Percentiles rank a stretch among this genome's conserved stretches.
Evolutionary conservation across 2,113 vertebrate genomes (phyloP).

Genomic region (Albula glossodonta): DNA sequence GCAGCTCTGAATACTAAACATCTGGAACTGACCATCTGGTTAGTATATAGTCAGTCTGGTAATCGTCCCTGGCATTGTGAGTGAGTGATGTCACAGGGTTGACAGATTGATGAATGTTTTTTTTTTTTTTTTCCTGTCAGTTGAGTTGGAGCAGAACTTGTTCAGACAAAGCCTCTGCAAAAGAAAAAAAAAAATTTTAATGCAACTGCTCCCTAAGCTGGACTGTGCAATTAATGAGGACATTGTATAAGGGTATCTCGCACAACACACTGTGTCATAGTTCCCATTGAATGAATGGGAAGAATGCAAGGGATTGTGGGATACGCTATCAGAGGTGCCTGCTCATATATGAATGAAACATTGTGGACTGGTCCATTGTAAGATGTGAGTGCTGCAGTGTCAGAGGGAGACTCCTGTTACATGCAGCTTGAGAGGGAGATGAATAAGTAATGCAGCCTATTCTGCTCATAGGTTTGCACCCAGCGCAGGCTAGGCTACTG

Average conservation of each 20-base stretch:
- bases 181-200: not conserved
- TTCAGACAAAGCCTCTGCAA: not conserved
- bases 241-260: not conserved
- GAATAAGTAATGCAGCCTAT: conserved; percentile 55
- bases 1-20: too few relatives aligned
- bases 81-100: not conserved
- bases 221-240: not conserved
- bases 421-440: conserved; percentile 45
- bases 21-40: too few relatives aligned
- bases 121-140: not conserved
- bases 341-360: conserved; percentile 28
- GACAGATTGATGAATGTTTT: not conserved
- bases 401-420: conserved; percentile 47
- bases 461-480: conserved; percentile 44
- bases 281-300: not conserved
- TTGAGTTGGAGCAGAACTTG: not conserved
- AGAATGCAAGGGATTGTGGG: not conserved
- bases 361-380: conserved; percentile 18
- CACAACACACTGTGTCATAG: not conserved
- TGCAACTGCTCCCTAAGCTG: not conserved
- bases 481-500: conserved; percentile 9
- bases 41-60: too few relatives aligned
- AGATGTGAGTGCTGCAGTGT: conserved; percentile 17
- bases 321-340: not conserved
- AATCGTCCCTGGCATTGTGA: too few relatives aligned